These are phyloP conservation scores for Salvelinus sp. DNA, from an alignment of 2,113 vertebrate species.

Conservation along the genomic window DNA sequence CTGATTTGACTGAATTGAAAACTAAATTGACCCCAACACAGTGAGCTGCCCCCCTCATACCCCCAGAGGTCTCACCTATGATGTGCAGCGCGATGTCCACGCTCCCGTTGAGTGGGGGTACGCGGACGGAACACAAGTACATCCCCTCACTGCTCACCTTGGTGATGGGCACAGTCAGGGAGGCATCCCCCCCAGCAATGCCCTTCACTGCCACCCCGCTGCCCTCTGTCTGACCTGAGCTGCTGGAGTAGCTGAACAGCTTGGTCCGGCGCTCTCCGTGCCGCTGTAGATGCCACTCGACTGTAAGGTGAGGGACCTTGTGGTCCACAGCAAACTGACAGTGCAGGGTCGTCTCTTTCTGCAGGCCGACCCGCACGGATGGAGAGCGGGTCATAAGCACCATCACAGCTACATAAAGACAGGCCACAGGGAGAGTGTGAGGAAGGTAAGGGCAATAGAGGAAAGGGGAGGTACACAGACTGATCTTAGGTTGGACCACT, in stretches of 20 bases:
- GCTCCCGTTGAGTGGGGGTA: slow-evolving; percentile 58
- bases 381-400: slow-evolving; percentile 62
- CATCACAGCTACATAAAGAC: slow-evolving; percentile 63
- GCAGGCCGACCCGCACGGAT: slow-evolving; percentile 47
- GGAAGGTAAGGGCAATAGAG: not conserved
- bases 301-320: slow-evolving; percentile 31
- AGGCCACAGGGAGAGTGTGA: not conserved
- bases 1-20: no score
- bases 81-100: slow-evolving; percentile 59
- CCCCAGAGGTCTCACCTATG: slow-evolving; percentile 60
- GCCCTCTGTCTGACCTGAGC: slow-evolving; percentile 38
- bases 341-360: slow-evolving; percentile 56
- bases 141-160: slow-evolving; percentile 60
- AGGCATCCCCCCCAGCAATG: slow-evolving; percentile 63
- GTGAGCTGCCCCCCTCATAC: not conserved
- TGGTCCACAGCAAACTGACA: slow-evolving; percentile 74
- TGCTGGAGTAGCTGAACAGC: slow-evolving; percentile 59
- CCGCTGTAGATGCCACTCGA: slow-evolving; percentile 59
- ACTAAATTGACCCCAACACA: no score
- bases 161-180: slow-evolving; percentile 53
- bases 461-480: not conserved
- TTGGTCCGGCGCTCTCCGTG: slow-evolving; percentile 39
- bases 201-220: slow-evolving; percentile 38
- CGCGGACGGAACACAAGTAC: slow-evolving; percentile 63
- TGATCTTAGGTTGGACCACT: no score